phyloP scores from a whole-genome alignment of 2,888 invertebrate genomes.

The Cataglyphis cursor region DNA sequence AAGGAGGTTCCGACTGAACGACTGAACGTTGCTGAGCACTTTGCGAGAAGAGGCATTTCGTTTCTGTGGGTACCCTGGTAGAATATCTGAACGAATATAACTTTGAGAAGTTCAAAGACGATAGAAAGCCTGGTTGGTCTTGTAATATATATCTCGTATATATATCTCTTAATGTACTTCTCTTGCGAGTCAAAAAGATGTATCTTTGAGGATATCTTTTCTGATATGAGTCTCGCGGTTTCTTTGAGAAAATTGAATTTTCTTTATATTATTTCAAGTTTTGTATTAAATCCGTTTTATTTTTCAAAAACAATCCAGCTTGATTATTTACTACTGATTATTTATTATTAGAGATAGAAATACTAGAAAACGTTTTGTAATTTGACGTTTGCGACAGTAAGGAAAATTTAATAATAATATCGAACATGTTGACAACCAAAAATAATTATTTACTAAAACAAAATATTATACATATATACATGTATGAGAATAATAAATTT shows the following conservation, averaged over 20 bases:
- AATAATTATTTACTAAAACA: neutral
- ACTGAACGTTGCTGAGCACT: slow-evolving; percentile 7
- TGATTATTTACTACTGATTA: neutral
- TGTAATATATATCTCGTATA: too few species aligned
- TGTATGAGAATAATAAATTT: neutral
- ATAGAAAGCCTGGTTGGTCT: neutral
- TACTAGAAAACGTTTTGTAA: neutral
- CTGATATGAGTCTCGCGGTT: neutral
- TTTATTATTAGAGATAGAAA: neutral
- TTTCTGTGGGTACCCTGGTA: slow-evolving; percentile 19
- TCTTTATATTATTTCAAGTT: neutral
- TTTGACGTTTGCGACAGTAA: neutral
- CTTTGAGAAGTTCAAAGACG: slow-evolving; percentile 18
- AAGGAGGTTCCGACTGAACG: slow-evolving; percentile 34
- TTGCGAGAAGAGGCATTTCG: neutral
- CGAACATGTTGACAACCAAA: neutral
- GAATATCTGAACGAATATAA: slow-evolving; percentile 29
- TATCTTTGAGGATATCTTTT: neutral
- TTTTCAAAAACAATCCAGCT: neutral
- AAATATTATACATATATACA: neutral
- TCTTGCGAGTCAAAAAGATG: neutral
- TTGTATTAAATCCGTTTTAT: neutral
- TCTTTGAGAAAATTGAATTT: neutral
- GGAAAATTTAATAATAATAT: neutral
- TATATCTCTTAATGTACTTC: slow-evolving; percentile 20